Evolutionary conservation across 2,888 invertebrate genomes (phyloP).

Genomic region (Torymus auratus): DNA sequence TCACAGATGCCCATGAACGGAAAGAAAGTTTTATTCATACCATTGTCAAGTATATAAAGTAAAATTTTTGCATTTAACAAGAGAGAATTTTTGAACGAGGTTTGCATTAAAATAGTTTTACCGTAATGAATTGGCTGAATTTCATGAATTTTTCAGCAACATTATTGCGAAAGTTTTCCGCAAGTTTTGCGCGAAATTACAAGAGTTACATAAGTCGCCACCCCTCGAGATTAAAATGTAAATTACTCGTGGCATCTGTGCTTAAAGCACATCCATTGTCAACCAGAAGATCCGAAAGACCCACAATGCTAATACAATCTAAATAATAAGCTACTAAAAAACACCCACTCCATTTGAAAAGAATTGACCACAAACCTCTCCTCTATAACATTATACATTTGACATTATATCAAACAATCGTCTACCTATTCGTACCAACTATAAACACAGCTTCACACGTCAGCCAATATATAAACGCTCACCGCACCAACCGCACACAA

Average conservation of each 20-base stretch:
- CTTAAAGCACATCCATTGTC: conserved; percentile 21
- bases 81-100: neutral
- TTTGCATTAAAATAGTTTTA: conserved; percentile 43
- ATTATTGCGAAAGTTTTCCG: conserved; percentile 41
- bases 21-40: conserved; percentile 20
- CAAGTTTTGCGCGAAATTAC: conserved; percentile 22
- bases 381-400: too few species aligned
- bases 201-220: conserved; percentile 49
- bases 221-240: conserved; percentile 45
- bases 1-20: neutral
- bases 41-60: neutral
- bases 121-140: conserved; percentile 43
- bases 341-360: too few species aligned
- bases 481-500: too few species aligned
- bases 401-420: too few species aligned
- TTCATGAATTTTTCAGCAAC: conserved; percentile 51
- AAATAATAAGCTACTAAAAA: too few species aligned
- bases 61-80: conserved; percentile 1
- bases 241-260: conserved; percentile 44
- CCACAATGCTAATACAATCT: too few species aligned
- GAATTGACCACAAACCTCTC: too few species aligned
- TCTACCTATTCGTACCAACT: too few species aligned
- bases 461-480: too few species aligned
- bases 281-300: neutral
- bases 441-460: too few species aligned